Evolutionary conservation across 2,888 invertebrate species (phyloP).

Genomic region (Laothoe populi): DNA sequence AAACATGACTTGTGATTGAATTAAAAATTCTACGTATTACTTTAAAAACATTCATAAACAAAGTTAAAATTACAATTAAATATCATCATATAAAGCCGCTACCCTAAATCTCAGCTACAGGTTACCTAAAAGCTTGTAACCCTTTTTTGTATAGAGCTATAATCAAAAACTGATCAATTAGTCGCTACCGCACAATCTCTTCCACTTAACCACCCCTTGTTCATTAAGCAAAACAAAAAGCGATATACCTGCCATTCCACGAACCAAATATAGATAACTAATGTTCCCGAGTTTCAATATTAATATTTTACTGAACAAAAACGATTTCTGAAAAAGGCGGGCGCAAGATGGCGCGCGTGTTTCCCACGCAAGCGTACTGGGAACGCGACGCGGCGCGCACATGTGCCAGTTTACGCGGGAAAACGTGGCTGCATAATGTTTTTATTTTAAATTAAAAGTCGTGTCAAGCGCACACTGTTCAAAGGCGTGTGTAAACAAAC

Average conservation of each 20-base stretch:
- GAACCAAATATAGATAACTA: constrained; percentile 27
- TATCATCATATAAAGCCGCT: too few relatives aligned
- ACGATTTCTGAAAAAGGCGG: constrained; percentile 53
- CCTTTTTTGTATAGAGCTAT: not conserved
- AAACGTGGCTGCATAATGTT: constrained; percentile 51
- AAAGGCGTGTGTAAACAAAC: constrained; percentile 44
- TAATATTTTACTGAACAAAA: constrained; percentile 61
- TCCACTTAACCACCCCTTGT: not conserved
- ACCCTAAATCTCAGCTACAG: too few relatives aligned
- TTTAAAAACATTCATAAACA: too few relatives aligned
- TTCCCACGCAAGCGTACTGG: constrained; percentile 77
- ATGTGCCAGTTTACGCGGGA: constrained; percentile 73
- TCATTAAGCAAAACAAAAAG: constrained; percentile 9
- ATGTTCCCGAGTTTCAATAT: constrained; percentile 36
- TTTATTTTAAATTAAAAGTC: constrained; percentile 52
- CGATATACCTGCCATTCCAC: constrained; percentile 22
- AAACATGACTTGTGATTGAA: too few relatives aligned
- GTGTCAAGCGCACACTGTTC: constrained; percentile 47
- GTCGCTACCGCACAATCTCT: not conserved
- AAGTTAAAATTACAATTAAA: too few relatives aligned
- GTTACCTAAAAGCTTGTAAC: too few relatives aligned
- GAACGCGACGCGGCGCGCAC: constrained; percentile 66
- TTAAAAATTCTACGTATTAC: too few relatives aligned
- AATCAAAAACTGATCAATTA: not conserved
- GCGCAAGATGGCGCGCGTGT: constrained; percentile 60